Evolutionary conservation across 2,113 vertebrate species (phyloP).

Genomic region (Caretta caretta): DNA sequence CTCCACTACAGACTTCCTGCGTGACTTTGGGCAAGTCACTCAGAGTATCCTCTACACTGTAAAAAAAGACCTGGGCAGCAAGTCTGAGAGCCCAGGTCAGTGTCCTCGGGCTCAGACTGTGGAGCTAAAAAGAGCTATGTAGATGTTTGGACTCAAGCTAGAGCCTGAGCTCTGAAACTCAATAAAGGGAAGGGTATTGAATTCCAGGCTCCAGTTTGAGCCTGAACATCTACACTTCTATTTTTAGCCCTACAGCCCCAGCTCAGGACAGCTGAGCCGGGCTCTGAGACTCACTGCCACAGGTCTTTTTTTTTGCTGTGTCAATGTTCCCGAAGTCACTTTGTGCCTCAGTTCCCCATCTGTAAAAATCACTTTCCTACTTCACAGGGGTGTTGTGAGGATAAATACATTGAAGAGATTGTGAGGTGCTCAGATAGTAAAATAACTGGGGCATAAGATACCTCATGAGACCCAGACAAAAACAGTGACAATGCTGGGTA

Average conservation of each 20-base stretch:
- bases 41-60: no score
- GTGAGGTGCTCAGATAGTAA: neutral
- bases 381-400: neutral
- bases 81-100: neutral
- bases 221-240: neutral
- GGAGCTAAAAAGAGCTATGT: neutral
- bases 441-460: neutral
- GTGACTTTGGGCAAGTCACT: neutral
- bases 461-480: neutral
- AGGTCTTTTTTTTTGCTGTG: neutral
- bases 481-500: neutral
- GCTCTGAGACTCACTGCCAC: neutral
- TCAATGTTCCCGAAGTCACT: neutral
- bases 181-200: neutral
- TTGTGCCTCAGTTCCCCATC: neutral
- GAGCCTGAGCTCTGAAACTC: neutral
- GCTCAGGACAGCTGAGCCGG: neutral
- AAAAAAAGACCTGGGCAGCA: neutral
- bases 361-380: neutral
- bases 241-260: neutral
- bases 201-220: neutral
- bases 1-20: neutral
- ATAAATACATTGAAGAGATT: neutral
- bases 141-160: neutral
- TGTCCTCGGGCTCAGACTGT: neutral